These are phyloP conservation scores for Oscheius sp. DNA, from an alignment of 2,888 invertebrate genomes.

Conservation along the genomic window DNA sequence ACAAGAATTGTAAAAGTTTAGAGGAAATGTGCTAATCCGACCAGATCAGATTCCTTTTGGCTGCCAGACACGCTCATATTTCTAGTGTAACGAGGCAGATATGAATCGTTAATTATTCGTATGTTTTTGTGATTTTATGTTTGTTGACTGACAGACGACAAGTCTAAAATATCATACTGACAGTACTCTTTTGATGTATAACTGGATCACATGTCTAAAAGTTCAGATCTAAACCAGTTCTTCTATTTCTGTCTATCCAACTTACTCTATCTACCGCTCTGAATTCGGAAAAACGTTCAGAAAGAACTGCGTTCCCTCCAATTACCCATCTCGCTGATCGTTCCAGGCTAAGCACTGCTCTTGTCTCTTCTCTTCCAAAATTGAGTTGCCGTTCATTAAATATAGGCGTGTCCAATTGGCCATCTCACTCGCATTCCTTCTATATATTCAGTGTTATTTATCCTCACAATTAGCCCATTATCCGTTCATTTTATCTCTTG, in stretches of 20 bases:
- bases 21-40: too few species aligned
- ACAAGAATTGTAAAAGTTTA: background rate
- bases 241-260: too few species aligned
- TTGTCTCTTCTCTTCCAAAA: slow-evolving; percentile 27
- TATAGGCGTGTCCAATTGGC: slow-evolving; percentile 26
- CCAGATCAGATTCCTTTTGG: too few species aligned
- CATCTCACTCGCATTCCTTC: slow-evolving; percentile 4
- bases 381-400: slow-evolving; percentile 33
- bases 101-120: background rate
- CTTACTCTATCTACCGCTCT: too few species aligned
- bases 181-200: too few species aligned
- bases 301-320: too few species aligned
- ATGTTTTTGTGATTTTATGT: background rate
- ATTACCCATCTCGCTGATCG: background rate
- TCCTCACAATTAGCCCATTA: slow-evolving; percentile 5
- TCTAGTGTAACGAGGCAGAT: background rate
- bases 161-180: too few species aligned
- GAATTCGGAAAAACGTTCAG: too few species aligned
- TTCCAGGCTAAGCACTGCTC: slow-evolving; percentile 27
- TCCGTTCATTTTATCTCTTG: slow-evolving; percentile 8
- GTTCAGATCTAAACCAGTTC: too few species aligned
- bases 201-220: too few species aligned
- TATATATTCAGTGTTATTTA: too few species aligned
- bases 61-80: too few species aligned
- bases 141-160: background rate